Evolutionary conservation across 2,113 vertebrate genomes (phyloP).

Genomic region (Raja brachyura): DNA sequence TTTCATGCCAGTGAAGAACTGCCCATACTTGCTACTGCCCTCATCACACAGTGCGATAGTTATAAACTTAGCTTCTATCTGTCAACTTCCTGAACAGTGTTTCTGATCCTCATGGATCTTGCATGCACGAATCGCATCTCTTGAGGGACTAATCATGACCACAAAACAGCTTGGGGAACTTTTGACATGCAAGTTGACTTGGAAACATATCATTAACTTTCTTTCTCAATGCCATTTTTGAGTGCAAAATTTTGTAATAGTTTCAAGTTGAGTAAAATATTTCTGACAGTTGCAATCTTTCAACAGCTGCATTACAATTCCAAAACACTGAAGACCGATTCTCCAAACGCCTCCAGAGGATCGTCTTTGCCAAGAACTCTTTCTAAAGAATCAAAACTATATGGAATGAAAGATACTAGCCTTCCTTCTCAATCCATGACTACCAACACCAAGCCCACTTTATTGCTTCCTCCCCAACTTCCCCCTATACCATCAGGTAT

Average conservation of each 20-base stretch:
- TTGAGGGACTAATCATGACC: not conserved
- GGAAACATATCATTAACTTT: not conserved
- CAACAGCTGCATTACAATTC: slow-evolving; percentile 93
- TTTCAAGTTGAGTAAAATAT: too few relatives aligned
- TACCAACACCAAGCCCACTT: slow-evolving; percentile 83
- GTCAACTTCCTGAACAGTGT: too few relatives aligned
- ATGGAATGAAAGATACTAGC: slow-evolving; percentile 88
- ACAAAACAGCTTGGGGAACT: not conserved
- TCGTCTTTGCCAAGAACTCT: slow-evolving; percentile 92
- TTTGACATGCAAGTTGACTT: not conserved
- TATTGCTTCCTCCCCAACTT: slow-evolving; percentile 87
- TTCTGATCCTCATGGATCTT: too few relatives aligned
- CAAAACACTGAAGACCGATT: slow-evolving; percentile 92
- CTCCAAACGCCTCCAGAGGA: slow-evolving; percentile 85
- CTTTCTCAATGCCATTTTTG: not conserved
- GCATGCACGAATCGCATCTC: too few relatives aligned
- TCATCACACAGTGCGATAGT: too few relatives aligned
- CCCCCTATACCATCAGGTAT: slow-evolving; percentile 93
- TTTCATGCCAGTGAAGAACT: too few relatives aligned
- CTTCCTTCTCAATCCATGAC: slow-evolving; percentile 66
- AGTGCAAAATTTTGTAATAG: not conserved
- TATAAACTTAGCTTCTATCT: too few relatives aligned
- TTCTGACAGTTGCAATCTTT: not conserved
- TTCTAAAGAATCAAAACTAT: slow-evolving; percentile 98
- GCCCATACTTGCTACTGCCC: too few relatives aligned